phyloP scores from a whole-genome alignment of 92 coral and sea anemone species.

The Siderastrea radians region DNA sequence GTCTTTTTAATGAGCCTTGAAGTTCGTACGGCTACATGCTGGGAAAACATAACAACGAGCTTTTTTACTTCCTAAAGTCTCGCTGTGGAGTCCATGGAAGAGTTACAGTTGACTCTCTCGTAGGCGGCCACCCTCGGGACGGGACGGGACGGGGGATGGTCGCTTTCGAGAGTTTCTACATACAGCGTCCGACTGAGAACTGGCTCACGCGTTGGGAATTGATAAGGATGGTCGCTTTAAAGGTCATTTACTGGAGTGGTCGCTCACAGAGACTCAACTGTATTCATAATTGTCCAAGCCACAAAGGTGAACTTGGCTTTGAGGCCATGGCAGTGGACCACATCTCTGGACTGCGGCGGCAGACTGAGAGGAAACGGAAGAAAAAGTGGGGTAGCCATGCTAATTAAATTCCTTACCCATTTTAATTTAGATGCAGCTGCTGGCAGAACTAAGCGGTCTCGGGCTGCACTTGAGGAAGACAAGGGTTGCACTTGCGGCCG shows the following conservation, averaged over 20 bases:
- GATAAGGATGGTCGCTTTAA: neutral
- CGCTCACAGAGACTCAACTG: conserved; percentile 3
- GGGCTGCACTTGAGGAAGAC: conserved; percentile 20
- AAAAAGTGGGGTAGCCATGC: neutral
- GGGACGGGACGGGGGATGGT: neutral
- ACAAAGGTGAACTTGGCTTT: neutral
- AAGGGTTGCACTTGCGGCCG: conserved; percentile 7
- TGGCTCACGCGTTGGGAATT: neutral
- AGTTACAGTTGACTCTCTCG: neutral
- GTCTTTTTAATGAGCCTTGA: too few relatives aligned
- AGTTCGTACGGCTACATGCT: too few relatives aligned
- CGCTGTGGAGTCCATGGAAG: too few relatives aligned
- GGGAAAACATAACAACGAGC: too few relatives aligned
- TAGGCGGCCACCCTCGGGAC: conserved; percentile 3
- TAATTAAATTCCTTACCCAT: conserved; percentile 2
- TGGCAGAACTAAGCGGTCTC: neutral
- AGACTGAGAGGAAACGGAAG: neutral
- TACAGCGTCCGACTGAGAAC: neutral
- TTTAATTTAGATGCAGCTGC: neutral
- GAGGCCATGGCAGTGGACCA: too few relatives aligned
- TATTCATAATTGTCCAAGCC: neutral
- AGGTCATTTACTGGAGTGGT: neutral
- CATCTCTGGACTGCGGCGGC: neutral
- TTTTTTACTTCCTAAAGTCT: too few relatives aligned
- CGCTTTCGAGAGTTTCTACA: neutral